Base-by-base conservation (phyloP, 1,140 invertebrate species). In the Tetragonula clypearis region DNA sequence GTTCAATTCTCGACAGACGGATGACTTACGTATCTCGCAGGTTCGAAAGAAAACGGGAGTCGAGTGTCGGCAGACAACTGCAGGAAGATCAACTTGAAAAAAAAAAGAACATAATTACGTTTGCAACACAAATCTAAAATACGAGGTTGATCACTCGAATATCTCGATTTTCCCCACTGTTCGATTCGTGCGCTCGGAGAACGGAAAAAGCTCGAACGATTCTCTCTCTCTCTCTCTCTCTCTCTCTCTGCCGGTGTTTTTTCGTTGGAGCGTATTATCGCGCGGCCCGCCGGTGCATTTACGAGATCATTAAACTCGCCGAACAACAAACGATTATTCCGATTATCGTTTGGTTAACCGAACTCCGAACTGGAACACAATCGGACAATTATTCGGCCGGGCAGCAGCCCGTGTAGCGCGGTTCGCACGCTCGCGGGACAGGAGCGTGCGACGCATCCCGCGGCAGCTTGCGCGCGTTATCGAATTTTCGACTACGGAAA, bases 311-410 rank as follows among this genome's bases (percentile, higher is more conserved):
- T 87, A 88, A 80, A 69, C 74, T 26, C 60, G 17, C 26, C 65
- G 81, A 73, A 53, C 62, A 30, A 77, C 69, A 69, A 80, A 84
- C 73, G 87, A 87, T 88, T 85, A 87, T 88, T 56, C 66, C 76
- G 86, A 87, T 88, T 87, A 87, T 88, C 87, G 65, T 76, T 49
- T 62, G 86, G 86, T 87, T 87, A 88, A 88, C 78, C 86, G 53
- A 85, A 85, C 58, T 55, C 73, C 82, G 66, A 62, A 49, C 65
- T 62, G 74, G 82, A 84, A 88, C 77, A 66, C 77, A 66, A 87
- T 77, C 56, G 86, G 58, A 81, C 72, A 73, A 88, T 88, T 88
- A 87, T 85, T 80, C 69, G 82, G 75, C 73, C 82, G 68, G 58
- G n/a, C 77, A 26, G 60, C 56, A 53, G 62, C 62, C 15, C 41